Conservation (phyloP, 2,113 vertebrate genomes). For the Cavia porcellus region DNA sequence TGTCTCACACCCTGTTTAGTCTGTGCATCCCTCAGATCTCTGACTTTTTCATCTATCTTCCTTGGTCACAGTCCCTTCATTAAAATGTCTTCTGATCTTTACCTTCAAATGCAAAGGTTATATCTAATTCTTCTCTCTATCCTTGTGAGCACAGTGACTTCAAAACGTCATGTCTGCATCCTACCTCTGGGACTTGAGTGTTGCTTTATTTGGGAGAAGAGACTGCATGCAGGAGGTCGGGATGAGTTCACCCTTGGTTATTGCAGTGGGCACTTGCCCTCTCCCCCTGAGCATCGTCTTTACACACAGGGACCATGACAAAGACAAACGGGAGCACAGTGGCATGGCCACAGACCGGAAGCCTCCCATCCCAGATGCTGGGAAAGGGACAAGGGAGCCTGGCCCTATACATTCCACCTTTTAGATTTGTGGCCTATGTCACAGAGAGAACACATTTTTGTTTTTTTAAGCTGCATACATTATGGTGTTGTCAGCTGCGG, state of each 20-base stretch:
- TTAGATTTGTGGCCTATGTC: background rate
- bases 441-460: background rate
- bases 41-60: background rate
- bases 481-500: background rate
- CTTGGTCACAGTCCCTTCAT: background rate
- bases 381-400: background rate
- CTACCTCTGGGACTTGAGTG: background rate
- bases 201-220: conserved; percentile 24
- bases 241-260: background rate
- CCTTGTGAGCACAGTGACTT: background rate
- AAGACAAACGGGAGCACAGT: background rate
- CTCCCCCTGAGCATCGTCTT: background rate
- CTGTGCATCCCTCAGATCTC: background rate
- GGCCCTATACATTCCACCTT: background rate
- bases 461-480: background rate
- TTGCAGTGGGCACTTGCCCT: background rate
- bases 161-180: background rate
- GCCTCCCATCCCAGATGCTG: background rate
- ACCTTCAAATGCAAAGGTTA: background rate
- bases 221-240: background rate
- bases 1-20: background rate
- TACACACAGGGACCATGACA: background rate
- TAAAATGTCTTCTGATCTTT: background rate
- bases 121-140: background rate
- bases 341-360: background rate